Percentiles rank a stretch among this genome's conserved stretches.
Evolutionary conservation across 2,888 invertebrate species (phyloP).

Genomic region (Tiliacea citrago): DNA sequence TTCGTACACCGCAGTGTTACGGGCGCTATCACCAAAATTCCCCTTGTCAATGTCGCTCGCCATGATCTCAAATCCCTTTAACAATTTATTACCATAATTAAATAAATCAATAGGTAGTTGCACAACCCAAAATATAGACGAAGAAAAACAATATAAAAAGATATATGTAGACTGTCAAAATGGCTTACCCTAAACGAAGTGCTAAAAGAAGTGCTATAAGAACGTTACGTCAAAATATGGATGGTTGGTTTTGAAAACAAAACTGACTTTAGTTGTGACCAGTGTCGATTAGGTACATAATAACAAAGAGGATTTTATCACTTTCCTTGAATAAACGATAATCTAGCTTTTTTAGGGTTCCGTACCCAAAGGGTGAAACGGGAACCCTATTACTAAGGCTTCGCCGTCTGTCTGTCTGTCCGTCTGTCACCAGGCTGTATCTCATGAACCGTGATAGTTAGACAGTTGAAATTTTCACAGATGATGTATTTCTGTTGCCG

Average conservation of each 20-base stretch:
- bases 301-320: slow-evolving; percentile 29
- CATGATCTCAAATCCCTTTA: slow-evolving; percentile 75
- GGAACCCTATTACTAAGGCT: too few species aligned
- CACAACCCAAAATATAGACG: slow-evolving; percentile 53
- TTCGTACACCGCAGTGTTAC: slow-evolving; percentile 72
- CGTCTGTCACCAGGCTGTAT: too few species aligned
- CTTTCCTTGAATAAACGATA: background rate
- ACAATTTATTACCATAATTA: slow-evolving; percentile 62
- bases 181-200: slow-evolving; percentile 67
- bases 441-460: too few species aligned
- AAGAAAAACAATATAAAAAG: slow-evolving; percentile 71
- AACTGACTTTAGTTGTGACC: slow-evolving; percentile 54
- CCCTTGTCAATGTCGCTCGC: slow-evolving; percentile 80
- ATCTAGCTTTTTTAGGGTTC: too few species aligned
- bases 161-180: slow-evolving; percentile 69
- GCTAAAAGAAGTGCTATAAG: slow-evolving; percentile 51
- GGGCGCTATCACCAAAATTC: slow-evolving; percentile 84
- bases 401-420: too few species aligned
- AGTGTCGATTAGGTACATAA: slow-evolving; percentile 28
- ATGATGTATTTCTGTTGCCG: too few species aligned
- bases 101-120: slow-evolving; percentile 44
- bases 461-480: too few species aligned
- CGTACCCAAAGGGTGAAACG: too few species aligned
- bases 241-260: slow-evolving; percentile 64
- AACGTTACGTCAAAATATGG: slow-evolving; percentile 55